Percentiles rank a stretch among this genome's conserved stretches.
phyloP scores from a whole-genome alignment of 2,797 vertebrate genomes.

The Scolopax rusticola region DNA sequence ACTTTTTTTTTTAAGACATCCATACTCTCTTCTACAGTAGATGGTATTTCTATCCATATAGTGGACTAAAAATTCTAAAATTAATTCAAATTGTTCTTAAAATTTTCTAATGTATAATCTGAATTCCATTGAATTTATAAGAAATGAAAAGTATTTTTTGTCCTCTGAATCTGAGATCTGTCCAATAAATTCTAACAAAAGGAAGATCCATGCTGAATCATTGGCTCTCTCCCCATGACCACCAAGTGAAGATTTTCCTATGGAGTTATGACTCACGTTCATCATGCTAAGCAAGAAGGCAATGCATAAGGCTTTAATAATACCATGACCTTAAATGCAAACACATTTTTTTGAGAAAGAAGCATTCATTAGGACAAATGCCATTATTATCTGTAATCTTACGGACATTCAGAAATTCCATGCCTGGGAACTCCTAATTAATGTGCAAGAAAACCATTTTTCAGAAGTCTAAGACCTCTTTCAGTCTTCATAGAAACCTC shows the following conservation, averaged over 20 bases:
- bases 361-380: conserved; percentile 16
- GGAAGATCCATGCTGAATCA: neutral
- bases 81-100: neutral
- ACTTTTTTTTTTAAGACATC: neutral
- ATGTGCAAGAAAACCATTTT: neutral
- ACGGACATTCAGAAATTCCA: neutral
- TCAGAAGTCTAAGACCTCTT: neutral
- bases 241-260: conserved; percentile 39
- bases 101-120: neutral
- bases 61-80: neutral
- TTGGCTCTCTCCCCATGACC: neutral
- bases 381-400: neutral
- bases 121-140: neutral
- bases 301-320: conserved; percentile 61
- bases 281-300: conserved; percentile 17
- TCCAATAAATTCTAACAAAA: neutral
- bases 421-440: neutral
- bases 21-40: neutral
- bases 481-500: neutral
- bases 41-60: neutral
- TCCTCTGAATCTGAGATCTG: neutral
- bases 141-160: neutral
- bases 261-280: conserved; percentile 57
- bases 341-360: conserved; percentile 1
- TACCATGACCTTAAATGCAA: neutral